Evolutionary conservation across 2,113 vertebrate genomes (phyloP), one percentile per base, ranked within the genome.

Genomic region (Festucalex cinctus): DNA sequence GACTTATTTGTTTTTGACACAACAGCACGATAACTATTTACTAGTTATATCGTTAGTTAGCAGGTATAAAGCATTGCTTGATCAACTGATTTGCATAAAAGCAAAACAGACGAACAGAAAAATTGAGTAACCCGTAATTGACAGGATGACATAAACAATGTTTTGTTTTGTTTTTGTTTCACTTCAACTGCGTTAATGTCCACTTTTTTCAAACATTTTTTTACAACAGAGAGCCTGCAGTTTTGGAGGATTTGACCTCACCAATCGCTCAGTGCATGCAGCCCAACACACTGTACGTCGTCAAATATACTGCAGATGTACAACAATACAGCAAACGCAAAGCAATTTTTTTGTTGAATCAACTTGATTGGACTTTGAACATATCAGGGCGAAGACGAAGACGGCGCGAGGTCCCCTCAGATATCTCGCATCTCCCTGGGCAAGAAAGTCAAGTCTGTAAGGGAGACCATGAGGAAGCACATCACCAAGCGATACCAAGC

Each of bases 361-460:
- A 51, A 22, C 37, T 58, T 73, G 44, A 5, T 6, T 39, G 48
- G 8, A 24, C 3, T 44, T 19, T 56, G 1, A 32, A 14, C 66
- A 1, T 66, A 69, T 41, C 79, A 98, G 96, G 90, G 86, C 65
- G 96, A 95, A 88, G 93, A 93, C 51, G 89, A 89, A 63, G 93
- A 93, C 2, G 89, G 89, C 57, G 87, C 93, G 43, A 96, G 94
- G 79, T 98, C 95, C n/a, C 96, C 96, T 0, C 85, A 90, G 10
- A 89, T 91, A 1, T 94, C 96, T 39, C 93, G 94, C 24, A 95
- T 96, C 68, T 98, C 96, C 68, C 89, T 99, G 39, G 94, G 97
- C 41, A 98, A 94, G 89, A 99, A 98, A 75, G 97, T 98, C 83
- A 98, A 95, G 74, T 98, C 96, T 0, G 97, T 98, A 76, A 96